A percentile compares a stretch with the other conserved stretches of the same genome.
Evolutionary conservation across 1,140 invertebrate genomes (phyloP).

Genomic region (Sitobion miscanthi): DNA sequence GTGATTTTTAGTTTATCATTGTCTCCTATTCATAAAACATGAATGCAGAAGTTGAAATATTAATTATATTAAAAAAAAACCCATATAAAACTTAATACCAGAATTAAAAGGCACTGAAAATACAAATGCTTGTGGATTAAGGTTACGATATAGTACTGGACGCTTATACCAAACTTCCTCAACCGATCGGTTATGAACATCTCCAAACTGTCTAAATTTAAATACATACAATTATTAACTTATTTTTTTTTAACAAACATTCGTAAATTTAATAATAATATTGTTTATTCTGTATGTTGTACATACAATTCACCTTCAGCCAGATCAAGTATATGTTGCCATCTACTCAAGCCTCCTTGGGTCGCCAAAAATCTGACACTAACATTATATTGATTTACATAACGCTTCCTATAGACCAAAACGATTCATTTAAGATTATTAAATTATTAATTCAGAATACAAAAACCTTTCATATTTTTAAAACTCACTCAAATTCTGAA

Average conservation of each 20-base stretch:
- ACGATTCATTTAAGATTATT: slow-evolving; percentile 9
- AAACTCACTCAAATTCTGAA: slow-evolving; percentile 64
- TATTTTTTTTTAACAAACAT: background rate
- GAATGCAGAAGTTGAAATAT: background rate
- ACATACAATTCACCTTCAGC: slow-evolving; percentile 41
- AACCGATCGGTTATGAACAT: slow-evolving; percentile 78
- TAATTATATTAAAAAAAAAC: background rate
- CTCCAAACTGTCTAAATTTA: slow-evolving; percentile 76
- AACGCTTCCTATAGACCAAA: slow-evolving; percentile 59
- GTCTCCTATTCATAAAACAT: slow-evolving; percentile 59
- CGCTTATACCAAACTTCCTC: slow-evolving; percentile 93
- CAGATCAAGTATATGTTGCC: slow-evolving; percentile 70
- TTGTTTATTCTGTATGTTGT: background rate
- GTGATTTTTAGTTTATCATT: slow-evolving; percentile 73
- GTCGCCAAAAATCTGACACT: slow-evolving; percentile 82
- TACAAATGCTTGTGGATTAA: slow-evolving; percentile 77
- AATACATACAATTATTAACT: slow-evolving; percentile 19
- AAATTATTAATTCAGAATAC: background rate
- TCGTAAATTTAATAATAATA: background rate
- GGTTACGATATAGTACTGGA: slow-evolving; percentile 83
- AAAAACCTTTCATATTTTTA: background rate
- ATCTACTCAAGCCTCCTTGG: slow-evolving; percentile 84
- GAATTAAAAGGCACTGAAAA: slow-evolving; percentile 78
- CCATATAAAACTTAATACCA: slow-evolving; percentile 57
- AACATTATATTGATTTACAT: slow-evolving; percentile 72